Evolutionary conservation across 2,113 vertebrate species (phyloP).

Genomic region (Equus quagga): DNA sequence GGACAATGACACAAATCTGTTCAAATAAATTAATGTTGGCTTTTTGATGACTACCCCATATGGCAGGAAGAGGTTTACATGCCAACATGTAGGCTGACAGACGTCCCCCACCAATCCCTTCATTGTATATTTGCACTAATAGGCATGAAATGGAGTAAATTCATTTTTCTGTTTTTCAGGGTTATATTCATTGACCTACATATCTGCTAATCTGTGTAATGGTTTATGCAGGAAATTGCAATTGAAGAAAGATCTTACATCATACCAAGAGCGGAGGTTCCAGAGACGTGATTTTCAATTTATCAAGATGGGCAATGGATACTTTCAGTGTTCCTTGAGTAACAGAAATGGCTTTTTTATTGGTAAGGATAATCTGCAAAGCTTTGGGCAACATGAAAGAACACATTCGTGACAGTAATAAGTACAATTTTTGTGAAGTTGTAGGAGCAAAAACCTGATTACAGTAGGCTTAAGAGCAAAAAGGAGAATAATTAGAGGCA

Average conservation of each 20-base stretch:
- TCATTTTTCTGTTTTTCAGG: slow-evolving; percentile 28
- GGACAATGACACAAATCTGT: slow-evolving; percentile 70
- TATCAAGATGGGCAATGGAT: background rate
- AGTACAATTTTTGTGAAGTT: background rate
- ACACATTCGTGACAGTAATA: background rate
- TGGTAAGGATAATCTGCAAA: background rate
- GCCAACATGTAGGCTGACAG: background rate
- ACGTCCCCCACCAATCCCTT: background rate
- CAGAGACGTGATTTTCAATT: background rate
- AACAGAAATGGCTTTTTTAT: background rate
- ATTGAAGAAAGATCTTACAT: background rate
- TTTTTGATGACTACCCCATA: slow-evolving; percentile 58
- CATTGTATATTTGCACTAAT: background rate
- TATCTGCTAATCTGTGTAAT: slow-evolving; percentile 27
- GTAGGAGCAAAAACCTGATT: background rate
- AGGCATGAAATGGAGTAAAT: background rate
- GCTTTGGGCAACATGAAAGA: background rate
- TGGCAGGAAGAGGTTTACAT: slow-evolving; percentile 38
- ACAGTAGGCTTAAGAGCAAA: background rate
- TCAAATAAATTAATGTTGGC: slow-evolving; percentile 74
- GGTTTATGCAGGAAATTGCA: background rate
- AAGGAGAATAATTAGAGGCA: background rate
- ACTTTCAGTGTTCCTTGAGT: background rate
- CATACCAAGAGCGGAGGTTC: background rate
- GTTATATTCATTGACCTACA: slow-evolving; percentile 45